phyloP scores from a whole-genome alignment of 2,797 vertebrate genomes.

The Phalanger gymnotis region DNA sequence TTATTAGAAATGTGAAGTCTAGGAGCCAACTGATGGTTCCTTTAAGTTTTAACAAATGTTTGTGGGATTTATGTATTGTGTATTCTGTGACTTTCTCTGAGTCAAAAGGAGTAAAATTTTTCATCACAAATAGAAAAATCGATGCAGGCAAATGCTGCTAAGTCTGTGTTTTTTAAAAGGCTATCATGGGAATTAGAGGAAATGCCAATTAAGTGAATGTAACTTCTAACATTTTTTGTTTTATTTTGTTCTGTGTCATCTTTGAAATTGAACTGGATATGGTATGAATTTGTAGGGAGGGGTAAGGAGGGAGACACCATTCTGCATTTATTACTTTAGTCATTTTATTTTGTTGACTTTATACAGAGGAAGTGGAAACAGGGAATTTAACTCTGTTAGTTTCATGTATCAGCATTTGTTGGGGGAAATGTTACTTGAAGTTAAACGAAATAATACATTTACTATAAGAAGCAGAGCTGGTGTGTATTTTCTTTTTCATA shows the following conservation, averaged over 20 bases:
- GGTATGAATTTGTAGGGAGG: conserved; percentile 9
- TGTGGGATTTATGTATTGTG: neutral
- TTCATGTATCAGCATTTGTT: neutral
- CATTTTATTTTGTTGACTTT: conserved; percentile 69
- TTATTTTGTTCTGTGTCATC: conserved; percentile 40
- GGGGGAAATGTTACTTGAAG: neutral
- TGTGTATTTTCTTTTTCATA: conserved; percentile 58
- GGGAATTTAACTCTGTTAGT: neutral
- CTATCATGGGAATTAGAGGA: conserved; percentile 8
- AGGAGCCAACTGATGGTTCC: neutral
- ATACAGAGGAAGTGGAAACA: conserved; percentile 48
- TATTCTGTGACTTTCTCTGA: conserved; percentile 51
- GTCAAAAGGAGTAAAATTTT: conserved; percentile 6
- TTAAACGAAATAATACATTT: conserved; percentile 31
- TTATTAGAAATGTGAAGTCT: conserved; percentile 58
- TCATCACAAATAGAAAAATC: conserved; percentile 42
- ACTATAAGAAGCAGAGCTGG: conserved; percentile 56
- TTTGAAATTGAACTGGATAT: conserved; percentile 11
- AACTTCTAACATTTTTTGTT: conserved; percentile 14
- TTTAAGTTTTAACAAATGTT: conserved; percentile 39
- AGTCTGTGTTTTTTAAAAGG: neutral
- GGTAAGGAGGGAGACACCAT: neutral
- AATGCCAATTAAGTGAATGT: neutral
- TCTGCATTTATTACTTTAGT: conserved; percentile 73
- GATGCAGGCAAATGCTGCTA: neutral